Evolutionary conservation across 2,888 invertebrate genomes (phyloP).

Genomic region (Cotesia congregata): DNA sequence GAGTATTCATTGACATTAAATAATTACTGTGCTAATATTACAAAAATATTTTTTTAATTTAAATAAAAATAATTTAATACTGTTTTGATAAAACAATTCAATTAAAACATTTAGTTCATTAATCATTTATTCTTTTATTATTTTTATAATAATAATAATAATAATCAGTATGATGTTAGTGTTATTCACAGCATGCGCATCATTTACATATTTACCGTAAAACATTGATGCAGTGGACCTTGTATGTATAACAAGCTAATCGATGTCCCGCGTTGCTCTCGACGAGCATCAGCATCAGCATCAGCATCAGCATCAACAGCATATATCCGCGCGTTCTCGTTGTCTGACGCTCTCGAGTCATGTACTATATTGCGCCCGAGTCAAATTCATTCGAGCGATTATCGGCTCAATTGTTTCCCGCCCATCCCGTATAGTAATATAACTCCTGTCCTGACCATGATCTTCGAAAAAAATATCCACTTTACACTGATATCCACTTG

Average conservation of each 20-base stretch:
- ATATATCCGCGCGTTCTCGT: conserved; percentile 5
- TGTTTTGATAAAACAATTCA: no score
- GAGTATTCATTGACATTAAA: no score
- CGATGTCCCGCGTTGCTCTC: conserved; percentile 6
- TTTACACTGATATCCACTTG: not conserved
- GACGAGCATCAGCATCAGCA: not conserved
- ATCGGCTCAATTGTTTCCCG: conserved; percentile 7
- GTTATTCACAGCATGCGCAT: not conserved
- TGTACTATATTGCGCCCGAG: conserved; percentile 2
- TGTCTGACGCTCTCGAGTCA: not conserved
- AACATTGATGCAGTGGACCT: conserved; percentile 20
- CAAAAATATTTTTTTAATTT: no score
- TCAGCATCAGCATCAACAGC: not conserved
- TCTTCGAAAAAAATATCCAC: not conserved
- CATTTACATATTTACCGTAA: conserved; percentile 13
- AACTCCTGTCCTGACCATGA: not conserved
- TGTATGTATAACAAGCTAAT: conserved; percentile 21
- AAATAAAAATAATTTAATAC: no score
- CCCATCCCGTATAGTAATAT: not conserved
- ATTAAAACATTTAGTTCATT: no score
- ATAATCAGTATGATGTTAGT: not conserved
- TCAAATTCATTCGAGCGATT: conserved; percentile 13
- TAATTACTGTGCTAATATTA: no score
- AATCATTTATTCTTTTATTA: no score
- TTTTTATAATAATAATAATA: not conserved